Evolutionary conservation across 2,797 vertebrate species (phyloP), one percentile per base, ranked within the genome.

Genomic region (Intellagama lesueurii): DNA sequence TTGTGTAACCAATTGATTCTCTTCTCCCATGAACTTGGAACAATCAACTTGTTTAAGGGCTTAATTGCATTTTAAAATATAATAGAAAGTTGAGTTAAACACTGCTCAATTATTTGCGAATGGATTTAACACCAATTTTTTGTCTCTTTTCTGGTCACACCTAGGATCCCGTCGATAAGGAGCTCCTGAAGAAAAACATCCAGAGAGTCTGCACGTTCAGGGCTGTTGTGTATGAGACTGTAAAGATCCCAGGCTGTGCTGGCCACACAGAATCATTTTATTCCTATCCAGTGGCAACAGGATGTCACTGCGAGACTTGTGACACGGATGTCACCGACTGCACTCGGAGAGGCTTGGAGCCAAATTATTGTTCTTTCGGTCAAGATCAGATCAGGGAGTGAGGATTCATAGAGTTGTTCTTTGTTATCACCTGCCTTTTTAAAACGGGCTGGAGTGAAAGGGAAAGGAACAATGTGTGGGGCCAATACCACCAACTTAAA

Each of bases 211-310:
- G 99, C 79, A 98, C 97, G 87, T 98, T 98, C 93, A 98, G 96
- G 56, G 97, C 98, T 81, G 95, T 98, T 92, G 93, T 94, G 4
- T 98, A 99, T 0, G 97, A 98, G 96, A 98, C 97, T 1, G 96
- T 97, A 83, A 96, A 96, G 92, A 94, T 99, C 44, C 95, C 98
- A 0, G 98, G 97, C 86, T 99, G 99, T 60, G 95, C 97, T 0
- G 92, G 94, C 44, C 96, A 96, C 0, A 94, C 95, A 0, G 96
- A 98, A 77, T 97, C 97, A 0, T 92, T 96, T 77, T 97, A 98
- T 88, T 97, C 96, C 0, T 98, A 98, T 85, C 98, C 98, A 0
- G 97, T 98, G 91, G 98, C 99, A 87, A 97, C 96, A 7, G 97
- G 94, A 73, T 99, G 99, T 89, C 92, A 97, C 30, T 99, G 99